phyloP scores from a whole-genome alignment of 2,888 invertebrate species.

The Nycteola revayana region DNA sequence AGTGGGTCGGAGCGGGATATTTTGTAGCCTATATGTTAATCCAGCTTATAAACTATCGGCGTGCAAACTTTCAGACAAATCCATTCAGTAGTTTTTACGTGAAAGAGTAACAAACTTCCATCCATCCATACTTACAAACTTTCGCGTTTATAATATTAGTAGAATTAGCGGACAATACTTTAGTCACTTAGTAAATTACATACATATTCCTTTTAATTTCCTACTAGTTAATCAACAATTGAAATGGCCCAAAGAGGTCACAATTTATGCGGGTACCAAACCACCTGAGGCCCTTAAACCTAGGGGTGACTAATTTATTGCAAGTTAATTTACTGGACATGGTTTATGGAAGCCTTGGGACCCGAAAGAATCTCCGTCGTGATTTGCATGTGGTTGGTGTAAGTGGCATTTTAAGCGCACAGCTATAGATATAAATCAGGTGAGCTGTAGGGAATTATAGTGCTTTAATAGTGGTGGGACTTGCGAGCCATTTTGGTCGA shows the following conservation, averaged over 20 bases:
- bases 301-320: conserved; percentile 61
- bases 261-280: conserved; percentile 51
- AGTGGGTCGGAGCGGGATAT: no score
- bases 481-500: no score
- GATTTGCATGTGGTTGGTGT: conserved; percentile 68
- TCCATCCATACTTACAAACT: no score
- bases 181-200: conserved; percentile 7
- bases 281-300: conserved; percentile 50
- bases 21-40: no score
- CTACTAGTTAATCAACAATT: conserved; percentile 49
- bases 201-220: conserved; percentile 20
- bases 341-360: conserved; percentile 48
- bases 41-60: no score
- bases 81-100: no score
- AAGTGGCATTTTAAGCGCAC: conserved; percentile 43
- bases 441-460: no score
- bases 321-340: conserved; percentile 61
- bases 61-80: no score
- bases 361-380: conserved; percentile 63
- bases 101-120: no score
- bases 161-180: no score
- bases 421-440: neutral
- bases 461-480: no score
- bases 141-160: no score
- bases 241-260: conserved; percentile 49